Conservation (phyloP, 35 echinoderm and acorn worm species). For the Lytechinus variegatus region DNA sequence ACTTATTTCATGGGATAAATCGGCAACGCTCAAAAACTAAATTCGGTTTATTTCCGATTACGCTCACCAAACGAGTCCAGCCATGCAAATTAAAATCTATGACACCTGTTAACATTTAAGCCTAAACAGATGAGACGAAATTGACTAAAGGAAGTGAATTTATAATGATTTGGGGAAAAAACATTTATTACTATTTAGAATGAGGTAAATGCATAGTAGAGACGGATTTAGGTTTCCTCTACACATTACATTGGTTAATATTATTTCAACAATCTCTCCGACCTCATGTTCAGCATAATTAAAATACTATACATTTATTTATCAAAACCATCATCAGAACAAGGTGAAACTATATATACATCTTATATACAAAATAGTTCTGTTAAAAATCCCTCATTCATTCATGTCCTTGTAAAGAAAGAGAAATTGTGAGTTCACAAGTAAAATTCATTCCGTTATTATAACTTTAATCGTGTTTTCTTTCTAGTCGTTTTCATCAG, state of each 20-base stretch:
- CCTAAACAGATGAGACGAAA: not conserved
- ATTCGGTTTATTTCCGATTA: too few relatives aligned
- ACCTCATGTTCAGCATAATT: not conserved
- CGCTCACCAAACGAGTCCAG: too few relatives aligned
- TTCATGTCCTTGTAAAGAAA: not conserved
- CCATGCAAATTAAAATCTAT: too few relatives aligned
- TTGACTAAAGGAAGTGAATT: not conserved
- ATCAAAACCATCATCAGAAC: not conserved
- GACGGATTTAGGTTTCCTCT: not conserved
- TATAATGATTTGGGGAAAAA: not conserved
- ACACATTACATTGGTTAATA: too few relatives aligned
- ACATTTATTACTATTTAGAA: not conserved
- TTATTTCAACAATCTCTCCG: not conserved
- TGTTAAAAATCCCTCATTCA: not conserved
- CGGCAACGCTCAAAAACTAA: too few relatives aligned
- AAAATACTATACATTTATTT: conserved; percentile 14
- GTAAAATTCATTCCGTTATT: not conserved
- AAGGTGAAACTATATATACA: conserved; percentile 20
- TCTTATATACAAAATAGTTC: conserved; percentile 20
- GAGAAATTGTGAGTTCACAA: not conserved
- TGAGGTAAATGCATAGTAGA: conserved; percentile 1
- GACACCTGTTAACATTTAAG: too few relatives aligned
- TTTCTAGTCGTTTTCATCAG: not conserved
- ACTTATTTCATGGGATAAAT: too few relatives aligned
- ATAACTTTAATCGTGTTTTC: not conserved